Base-by-base conservation (phyloP, 2,113 vertebrate genomes). In the Labrus mixtus region DNA sequence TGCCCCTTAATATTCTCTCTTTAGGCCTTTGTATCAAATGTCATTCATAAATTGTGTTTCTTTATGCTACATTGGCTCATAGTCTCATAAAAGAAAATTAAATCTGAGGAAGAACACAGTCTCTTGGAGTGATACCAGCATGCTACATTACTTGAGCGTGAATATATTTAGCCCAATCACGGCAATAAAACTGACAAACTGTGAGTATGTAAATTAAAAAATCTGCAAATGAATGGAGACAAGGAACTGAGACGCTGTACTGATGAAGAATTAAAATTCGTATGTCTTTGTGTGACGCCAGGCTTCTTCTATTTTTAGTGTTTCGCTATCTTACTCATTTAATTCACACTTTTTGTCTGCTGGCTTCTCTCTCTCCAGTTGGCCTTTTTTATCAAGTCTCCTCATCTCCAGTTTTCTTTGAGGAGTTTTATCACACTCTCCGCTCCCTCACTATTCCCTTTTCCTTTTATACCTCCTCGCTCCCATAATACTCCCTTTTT, bases 51-150 rank as follows among this genome's bases (percentile, higher is more conserved):
- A 79, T 81, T 20, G 6, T 20, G 67, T 82, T 88, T 82, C 57
- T 83, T 84, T 77, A 78, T 75, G 72, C 65, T 75, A 83, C 83
- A 69, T 48, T 83, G 66, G 69, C 29, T 84, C 70, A 43, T 22
- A 19, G 43, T 48, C 64, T 83, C 67, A 70, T 87, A 74, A 80
- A 74, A 64, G 20, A 68, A 82, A 84, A 77, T 83, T 55, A 77
- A 68, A 84, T 70, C 22, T 50, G 59, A 23, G 29, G n/a, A 60
- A 66, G 53, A 73, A 39, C 16, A 29, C n/a, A 85, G 64, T 73
- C 74, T 66, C 60, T 67, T 62, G 36, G 51, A 73, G 37, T 57
- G 50, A 59, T 41, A 60, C 16, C 41, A 80, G 67, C 43, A 10
- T 0, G 23, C 56, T 36, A 33, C 67, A 68, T 81, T 84, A 68